Evolutionary conservation across 2,113 vertebrate species (phyloP).

Genomic region (Syrmaticus mikado): DNA sequence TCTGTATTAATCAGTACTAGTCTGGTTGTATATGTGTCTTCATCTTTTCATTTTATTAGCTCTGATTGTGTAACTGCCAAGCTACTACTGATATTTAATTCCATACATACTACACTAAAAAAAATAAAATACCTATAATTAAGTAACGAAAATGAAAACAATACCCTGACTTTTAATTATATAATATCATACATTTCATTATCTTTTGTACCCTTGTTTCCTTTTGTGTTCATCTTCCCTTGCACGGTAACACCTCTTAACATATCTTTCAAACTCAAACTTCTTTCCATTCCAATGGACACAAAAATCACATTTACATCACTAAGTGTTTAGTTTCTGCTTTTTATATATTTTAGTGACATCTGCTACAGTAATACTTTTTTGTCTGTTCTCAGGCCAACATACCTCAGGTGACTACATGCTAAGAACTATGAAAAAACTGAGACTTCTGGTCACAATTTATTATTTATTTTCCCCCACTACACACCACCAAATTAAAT

Average conservation of each 20-base stretch:
- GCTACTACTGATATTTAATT: not conserved
- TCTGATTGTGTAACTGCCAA: not conserved
- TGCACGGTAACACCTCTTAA: not conserved
- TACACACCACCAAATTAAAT: not conserved
- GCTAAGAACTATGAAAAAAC: not conserved
- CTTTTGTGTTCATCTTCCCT: not conserved
- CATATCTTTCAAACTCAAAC: not conserved
- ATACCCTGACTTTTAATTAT: not conserved
- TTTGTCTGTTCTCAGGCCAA: not conserved
- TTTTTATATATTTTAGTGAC: not conserved
- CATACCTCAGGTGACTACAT: not conserved
- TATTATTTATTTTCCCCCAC: not conserved
- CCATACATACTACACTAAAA: not conserved
- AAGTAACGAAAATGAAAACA: not conserved
- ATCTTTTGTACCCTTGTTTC: fast-evolving
- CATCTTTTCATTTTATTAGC: not conserved
- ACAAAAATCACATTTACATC: not conserved
- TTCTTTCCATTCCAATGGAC: not conserved
- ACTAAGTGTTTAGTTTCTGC: not conserved
- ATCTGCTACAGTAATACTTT: not conserved
- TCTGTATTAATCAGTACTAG: not conserved
- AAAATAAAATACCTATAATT: not conserved
- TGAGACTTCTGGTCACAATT: not conserved
- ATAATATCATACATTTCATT: not conserved
- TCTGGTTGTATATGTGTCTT: not conserved